Percentiles rank a stretch among this genome's conserved stretches.
Conservation (phyloP, 2,888 invertebrate genomes). For the Gari tellinella region DNA sequence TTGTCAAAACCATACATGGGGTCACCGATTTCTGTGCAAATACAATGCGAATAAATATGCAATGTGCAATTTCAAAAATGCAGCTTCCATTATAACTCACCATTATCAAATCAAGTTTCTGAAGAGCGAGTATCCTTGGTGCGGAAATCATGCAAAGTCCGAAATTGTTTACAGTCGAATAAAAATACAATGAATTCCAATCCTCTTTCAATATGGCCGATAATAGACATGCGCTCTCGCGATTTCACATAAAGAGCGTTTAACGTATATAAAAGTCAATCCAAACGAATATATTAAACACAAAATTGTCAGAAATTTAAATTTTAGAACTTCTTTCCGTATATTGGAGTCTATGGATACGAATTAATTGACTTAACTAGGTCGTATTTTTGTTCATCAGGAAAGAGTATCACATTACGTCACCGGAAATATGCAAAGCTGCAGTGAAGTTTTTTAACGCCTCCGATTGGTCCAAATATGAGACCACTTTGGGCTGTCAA, state of each 20-base stretch:
- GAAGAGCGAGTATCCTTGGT: not conserved
- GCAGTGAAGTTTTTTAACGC: slow-evolving; percentile 16
- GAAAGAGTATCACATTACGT: slow-evolving; percentile 58
- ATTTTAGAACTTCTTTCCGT: not conserved
- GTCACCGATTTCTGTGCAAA: not conserved
- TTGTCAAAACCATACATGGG: too few relatives aligned
- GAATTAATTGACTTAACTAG: slow-evolving; percentile 20
- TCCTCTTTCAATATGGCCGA: slow-evolving; percentile 63
- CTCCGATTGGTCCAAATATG: slow-evolving; percentile 40
- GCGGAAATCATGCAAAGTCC: not conserved
- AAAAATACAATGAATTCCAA: slow-evolving; percentile 41
- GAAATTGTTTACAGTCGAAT: not conserved
- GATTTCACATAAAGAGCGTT: slow-evolving; percentile 11
- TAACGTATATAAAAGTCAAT: not conserved
- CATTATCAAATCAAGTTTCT: too few relatives aligned
- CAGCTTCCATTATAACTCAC: not conserved
- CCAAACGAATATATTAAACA: not conserved
- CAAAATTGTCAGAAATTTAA: not conserved
- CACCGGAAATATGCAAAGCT: slow-evolving; percentile 47
- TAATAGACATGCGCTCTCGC: slow-evolving; percentile 59
- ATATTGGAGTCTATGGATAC: not conserved
- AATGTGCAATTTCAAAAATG: not conserved
- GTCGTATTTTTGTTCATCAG: slow-evolving; percentile 37
- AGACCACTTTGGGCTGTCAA: too few relatives aligned
- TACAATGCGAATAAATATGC: not conserved